Evolutionary conservation across 53 echinoderm and acorn worm genomes (phyloP).

Genomic region (Zoroaster sp.): DNA sequence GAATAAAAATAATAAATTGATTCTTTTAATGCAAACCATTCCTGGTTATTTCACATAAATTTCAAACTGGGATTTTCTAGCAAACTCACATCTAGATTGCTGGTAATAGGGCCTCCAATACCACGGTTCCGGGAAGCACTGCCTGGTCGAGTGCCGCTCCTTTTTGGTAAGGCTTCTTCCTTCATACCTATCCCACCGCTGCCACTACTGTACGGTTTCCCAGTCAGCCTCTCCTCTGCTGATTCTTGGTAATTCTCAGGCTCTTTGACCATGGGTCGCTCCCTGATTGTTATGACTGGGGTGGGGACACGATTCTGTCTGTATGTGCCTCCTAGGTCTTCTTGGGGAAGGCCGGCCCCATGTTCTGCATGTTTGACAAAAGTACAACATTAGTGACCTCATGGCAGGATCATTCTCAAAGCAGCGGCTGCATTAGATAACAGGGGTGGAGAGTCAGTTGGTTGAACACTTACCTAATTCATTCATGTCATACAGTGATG

Average conservation of each 20-base stretch:
- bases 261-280: slow-evolving; percentile 49
- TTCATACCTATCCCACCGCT: slow-evolving; percentile 3
- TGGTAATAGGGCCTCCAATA: slow-evolving; percentile 87
- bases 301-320: slow-evolving; percentile 48
- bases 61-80: too few species aligned
- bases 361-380: background rate
- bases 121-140: slow-evolving; percentile 71
- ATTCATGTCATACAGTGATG: slow-evolving; percentile 12
- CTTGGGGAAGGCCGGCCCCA: slow-evolving; percentile 41
- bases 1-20: background rate
- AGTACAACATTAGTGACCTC: too few species aligned
- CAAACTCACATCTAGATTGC: slow-evolving; percentile 85
- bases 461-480: slow-evolving; percentile 14
- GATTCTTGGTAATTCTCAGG: slow-evolving; percentile 25
- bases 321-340: slow-evolving; percentile 17
- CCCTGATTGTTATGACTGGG: slow-evolving; percentile 63
- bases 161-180: slow-evolving; percentile 32
- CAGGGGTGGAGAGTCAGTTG: background rate
- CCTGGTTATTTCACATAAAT: too few species aligned
- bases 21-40: background rate
- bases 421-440: too few species aligned
- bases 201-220: slow-evolving; percentile 18
- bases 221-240: slow-evolving; percentile 14
- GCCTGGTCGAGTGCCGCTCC: slow-evolving; percentile 52
- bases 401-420: too few species aligned